These are phyloP conservation scores for Drosophila lacteicornis DNA, from an alignment of 1,140 invertebrate species.

Conservation along the genomic window DNA sequence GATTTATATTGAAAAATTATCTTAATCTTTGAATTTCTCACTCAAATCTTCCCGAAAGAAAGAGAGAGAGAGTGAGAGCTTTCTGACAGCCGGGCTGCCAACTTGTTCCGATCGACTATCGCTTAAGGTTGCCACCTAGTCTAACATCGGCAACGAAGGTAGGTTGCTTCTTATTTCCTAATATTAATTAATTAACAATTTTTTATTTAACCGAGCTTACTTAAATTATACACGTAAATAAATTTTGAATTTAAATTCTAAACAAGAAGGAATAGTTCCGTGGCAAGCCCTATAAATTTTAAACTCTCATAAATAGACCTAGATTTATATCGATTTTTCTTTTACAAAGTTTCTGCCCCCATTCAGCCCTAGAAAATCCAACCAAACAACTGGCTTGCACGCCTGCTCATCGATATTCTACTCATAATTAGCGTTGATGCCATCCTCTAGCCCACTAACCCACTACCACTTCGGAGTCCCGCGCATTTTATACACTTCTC, in stretches of 20 bases:
- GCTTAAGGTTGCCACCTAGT: not conserved
- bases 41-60: not conserved
- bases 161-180: too few relatives aligned
- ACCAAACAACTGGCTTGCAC: slow-evolving; percentile 16
- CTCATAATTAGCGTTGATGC: slow-evolving; percentile 41
- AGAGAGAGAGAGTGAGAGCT: not conserved
- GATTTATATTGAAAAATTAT: too few relatives aligned
- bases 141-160: too few relatives aligned
- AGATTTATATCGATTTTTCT: not conserved
- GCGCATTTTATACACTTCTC: slow-evolving; percentile 6
- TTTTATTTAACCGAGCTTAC: too few relatives aligned
- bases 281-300: not conserved
- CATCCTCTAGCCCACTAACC: slow-evolving; percentile 32
- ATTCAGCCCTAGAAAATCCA: not conserved
- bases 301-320: not conserved
- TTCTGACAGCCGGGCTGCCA: not conserved
- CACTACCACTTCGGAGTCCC: slow-evolving; percentile 10
- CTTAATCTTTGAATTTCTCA: not conserved
- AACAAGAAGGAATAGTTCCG: too few relatives aligned
- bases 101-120: not conserved
- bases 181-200: too few relatives aligned
- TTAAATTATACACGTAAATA: too few relatives aligned
- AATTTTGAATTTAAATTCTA: not conserved
- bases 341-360: not conserved
- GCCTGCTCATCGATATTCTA: slow-evolving; percentile 26